These are phyloP conservation scores for Rhinolophus sinicus DNA, from an alignment of 2,113 vertebrate genomes.

Conservation along the genomic window DNA sequence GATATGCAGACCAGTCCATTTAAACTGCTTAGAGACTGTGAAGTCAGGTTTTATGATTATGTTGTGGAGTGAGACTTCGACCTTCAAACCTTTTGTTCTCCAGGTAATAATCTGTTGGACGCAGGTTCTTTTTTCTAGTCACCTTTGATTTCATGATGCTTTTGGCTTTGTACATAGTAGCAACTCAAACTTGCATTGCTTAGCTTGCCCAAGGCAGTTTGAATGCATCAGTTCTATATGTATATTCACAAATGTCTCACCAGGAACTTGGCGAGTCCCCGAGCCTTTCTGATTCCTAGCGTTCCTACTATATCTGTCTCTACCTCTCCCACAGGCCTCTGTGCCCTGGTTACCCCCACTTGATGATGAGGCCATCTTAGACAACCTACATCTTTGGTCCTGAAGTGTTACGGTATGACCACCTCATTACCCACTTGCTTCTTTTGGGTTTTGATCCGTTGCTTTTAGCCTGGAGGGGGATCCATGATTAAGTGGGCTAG, in stretches of 20 bases:
- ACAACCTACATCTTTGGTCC: neutral
- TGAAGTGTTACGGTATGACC: neutral
- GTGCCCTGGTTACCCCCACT: neutral
- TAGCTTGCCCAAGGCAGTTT: neutral
- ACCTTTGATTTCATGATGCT: neutral
- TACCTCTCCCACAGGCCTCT: fast-evolving
- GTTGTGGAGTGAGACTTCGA: neutral
- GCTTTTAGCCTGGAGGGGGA: neutral
- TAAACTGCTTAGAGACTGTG: neutral
- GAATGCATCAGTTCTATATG: neutral
- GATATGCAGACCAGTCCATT: neutral
- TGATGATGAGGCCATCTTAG: too few relatives aligned
- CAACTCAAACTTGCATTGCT: neutral
- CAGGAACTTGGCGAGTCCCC: neutral
- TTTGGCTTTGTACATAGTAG: neutral
- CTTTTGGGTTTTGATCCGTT: neutral
- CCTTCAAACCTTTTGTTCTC: neutral
- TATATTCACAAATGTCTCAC: neutral
- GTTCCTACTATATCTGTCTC: neutral
- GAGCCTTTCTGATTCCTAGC: neutral
- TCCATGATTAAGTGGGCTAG: neutral
- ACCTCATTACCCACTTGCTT: neutral
- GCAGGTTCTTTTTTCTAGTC: neutral
- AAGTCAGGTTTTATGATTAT: neutral
- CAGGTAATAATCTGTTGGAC: neutral